Conservation (phyloP, 2,797 vertebrate species). For the Kryptopterus vitreolus region DNA sequence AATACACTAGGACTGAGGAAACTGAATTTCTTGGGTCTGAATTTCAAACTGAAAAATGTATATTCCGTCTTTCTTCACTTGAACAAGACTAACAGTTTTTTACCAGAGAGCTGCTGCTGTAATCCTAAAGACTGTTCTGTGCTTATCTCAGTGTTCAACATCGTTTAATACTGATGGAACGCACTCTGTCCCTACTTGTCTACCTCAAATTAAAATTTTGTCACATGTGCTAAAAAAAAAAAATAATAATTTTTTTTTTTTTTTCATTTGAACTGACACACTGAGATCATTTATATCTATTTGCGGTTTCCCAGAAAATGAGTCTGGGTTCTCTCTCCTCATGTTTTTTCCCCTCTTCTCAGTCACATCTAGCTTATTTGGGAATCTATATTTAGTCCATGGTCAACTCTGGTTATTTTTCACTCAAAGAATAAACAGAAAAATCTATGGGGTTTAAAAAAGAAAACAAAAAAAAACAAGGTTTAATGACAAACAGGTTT, state of each 20-base stretch:
- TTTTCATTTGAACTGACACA: no score
- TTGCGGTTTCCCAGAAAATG: not conserved
- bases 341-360: not conserved
- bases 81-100: no score
- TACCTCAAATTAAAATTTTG: no score
- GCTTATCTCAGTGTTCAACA: not conserved
- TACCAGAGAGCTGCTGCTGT: not conserved
- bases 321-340: not conserved
- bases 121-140: not conserved
- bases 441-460: conserved; percentile 17
- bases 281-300: no score
- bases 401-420: not conserved
- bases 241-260: no score
- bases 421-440: not conserved
- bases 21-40: no score
- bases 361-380: not conserved
- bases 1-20: no score
- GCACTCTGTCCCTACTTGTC: not conserved
- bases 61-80: no score
- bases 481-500: conserved; percentile 25
- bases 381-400: not conserved
- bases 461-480: conserved; percentile 25
- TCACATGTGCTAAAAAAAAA: no score
- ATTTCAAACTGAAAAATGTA: no score
- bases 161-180: not conserved